These are phyloP conservation scores for Scaptomyza reducta DNA, from an alignment of 2,888 invertebrate genomes.

Conservation along the genomic window DNA sequence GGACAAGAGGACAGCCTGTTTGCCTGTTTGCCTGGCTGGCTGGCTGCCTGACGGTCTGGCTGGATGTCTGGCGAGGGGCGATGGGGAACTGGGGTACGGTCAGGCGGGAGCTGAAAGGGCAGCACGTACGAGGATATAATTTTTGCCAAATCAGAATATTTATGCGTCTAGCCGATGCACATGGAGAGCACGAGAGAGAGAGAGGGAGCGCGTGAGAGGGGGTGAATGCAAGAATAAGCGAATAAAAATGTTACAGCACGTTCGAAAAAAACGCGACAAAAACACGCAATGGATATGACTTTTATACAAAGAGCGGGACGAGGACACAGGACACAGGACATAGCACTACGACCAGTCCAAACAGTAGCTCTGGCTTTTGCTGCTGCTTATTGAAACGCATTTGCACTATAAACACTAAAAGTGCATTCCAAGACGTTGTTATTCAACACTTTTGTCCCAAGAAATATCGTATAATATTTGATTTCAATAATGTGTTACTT, in stretches of 20 bases:
- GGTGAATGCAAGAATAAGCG: constrained; percentile 41
- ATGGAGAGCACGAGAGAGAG: constrained; percentile 37
- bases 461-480: too few species aligned
- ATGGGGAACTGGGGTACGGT: constrained; percentile 9
- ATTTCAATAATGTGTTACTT: too few species aligned
- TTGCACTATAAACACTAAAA: constrained; percentile 36
- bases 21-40: background rate
- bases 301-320: constrained; percentile 65
- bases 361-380: constrained; percentile 16
- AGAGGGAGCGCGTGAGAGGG: background rate
- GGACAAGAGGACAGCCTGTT: background rate
- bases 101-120: constrained; percentile 26
- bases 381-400: constrained; percentile 65
- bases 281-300: constrained; percentile 80
- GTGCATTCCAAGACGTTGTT: constrained; percentile 8
- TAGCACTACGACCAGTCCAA: constrained; percentile 22
- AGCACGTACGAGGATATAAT: constrained; percentile 79
- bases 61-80: constrained; percentile 4
- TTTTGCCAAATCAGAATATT: constrained; percentile 81
- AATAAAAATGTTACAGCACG: constrained; percentile 76
- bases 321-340: constrained; percentile 23
- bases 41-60: background rate
- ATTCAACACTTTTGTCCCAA: background rate
- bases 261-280: constrained; percentile 78
- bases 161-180: constrained; percentile 75